Conservation (phyloP, 1,140 invertebrate species). For the Pachypeltis micranthus region DNA sequence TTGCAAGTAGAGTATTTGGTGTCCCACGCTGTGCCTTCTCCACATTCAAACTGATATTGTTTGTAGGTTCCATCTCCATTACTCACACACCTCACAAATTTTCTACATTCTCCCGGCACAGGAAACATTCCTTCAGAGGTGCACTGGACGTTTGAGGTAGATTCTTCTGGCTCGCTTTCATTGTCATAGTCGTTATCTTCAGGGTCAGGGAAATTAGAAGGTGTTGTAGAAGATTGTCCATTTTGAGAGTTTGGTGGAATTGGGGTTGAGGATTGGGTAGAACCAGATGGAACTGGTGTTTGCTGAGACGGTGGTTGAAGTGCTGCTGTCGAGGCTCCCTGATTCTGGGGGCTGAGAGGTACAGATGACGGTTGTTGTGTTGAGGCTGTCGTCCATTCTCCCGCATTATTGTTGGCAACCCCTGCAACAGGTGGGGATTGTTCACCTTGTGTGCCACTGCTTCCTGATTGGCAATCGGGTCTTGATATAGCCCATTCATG, state of each 20-base stretch:
- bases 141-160: constrained; percentile 29
- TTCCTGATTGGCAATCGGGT: constrained; percentile 21
- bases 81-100: constrained; percentile 65
- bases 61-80: constrained; percentile 42
- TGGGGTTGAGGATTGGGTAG: not conserved
- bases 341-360: not conserved
- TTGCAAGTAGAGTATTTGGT: constrained; percentile 50
- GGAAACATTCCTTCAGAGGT: constrained; percentile 51
- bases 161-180: constrained; percentile 6
- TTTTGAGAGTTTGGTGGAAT: not conserved
- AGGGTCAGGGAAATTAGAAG: not conserved
- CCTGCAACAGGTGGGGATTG: no score
- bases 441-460: not conserved
- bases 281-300: not conserved
- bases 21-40: constrained; percentile 60
- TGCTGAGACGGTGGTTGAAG: constrained; percentile 8
- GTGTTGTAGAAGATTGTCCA: not conserved
- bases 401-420: no score
- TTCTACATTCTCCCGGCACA: constrained; percentile 54
- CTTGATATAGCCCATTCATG: constrained; percentile 41
- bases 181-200: not conserved
- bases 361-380: no score
- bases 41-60: constrained; percentile 55
- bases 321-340: constrained; percentile 11
- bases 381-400: no score